Base-by-base conservation (phyloP, 2,888 invertebrate species). In the Orgyia antiqua region DNA sequence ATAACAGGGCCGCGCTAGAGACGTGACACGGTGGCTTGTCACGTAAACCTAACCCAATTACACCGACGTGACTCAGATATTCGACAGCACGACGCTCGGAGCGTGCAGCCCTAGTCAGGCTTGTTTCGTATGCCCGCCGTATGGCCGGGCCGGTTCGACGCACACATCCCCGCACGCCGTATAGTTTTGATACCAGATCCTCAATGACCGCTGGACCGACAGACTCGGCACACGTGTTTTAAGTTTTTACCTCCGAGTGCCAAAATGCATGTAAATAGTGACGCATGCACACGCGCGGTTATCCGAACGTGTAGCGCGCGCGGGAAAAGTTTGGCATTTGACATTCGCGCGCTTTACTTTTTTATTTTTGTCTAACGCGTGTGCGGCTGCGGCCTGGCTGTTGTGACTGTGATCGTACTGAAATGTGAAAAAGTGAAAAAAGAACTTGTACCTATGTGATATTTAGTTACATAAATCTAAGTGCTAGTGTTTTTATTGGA, bases 131-230 rank as follows among this genome's bases (percentile, higher is more conserved):
- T 82, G 83, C 79, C 63, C 55, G 66, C 61, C 71, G 68, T 68
- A 68, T 70, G 65, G 60, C 76, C 67, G 68, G 76, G 15, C 15
- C 15, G 77, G 78, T 80, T 73, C 70, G 63, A 68, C 74, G 72
- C 75, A 71, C 75, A 77, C 80, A 80, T 70, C 71, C 54, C 51
- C 63, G 65, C 38, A 51, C 63, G 64, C 68, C 64, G 71, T 74
- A 71, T 75, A 76, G 72, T 72, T 72, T 69, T 72, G 77, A 74
- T 69, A 73, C 72, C 74, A 67, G 73, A 68, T 70, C 71, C 74
- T 89, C 89, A 89, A 89, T 89, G 89, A 89, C 89, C 89, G 88
- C 87, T 88, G 87, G 89, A 88, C 88, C 88, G 88, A 86, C 83
- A 77, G 80, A 73, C 83, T 67, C 78, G 82, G 71, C 87, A 88